A percentile compares a stretch with the other conserved stretches of the same genome.
Conservation (phyloP, 2,888 invertebrate species). For the Pelosia muscerda region DNA sequence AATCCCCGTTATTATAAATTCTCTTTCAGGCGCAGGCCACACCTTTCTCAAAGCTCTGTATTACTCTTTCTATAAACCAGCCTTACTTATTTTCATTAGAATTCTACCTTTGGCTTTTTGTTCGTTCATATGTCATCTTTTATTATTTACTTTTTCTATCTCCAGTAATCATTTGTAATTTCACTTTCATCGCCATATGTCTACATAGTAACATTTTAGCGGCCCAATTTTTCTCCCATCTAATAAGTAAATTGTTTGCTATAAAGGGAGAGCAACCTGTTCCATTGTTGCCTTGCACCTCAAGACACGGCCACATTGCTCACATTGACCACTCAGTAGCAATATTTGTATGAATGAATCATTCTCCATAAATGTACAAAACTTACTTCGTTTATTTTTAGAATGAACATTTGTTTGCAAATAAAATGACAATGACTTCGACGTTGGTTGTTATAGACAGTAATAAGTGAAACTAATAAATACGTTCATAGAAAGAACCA, state of each 20-base stretch:
- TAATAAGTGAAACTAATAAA: too few relatives aligned
- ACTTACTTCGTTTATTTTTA: constrained; percentile 22
- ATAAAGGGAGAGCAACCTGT: constrained; percentile 76
- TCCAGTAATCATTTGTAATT: background rate
- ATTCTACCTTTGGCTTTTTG: too few relatives aligned
- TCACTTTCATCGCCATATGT: background rate
- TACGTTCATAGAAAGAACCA: too few relatives aligned
- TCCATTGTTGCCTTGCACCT: constrained; percentile 70
- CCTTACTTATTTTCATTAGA: too few relatives aligned
- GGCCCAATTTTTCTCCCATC: constrained; percentile 65
- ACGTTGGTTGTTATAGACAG: background rate
- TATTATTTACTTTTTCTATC: too few relatives aligned
- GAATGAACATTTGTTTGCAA: constrained; percentile 6
- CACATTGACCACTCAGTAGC: constrained; percentile 51
- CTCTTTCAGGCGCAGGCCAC: too few relatives aligned
- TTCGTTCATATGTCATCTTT: too few relatives aligned
- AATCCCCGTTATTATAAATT: too few relatives aligned
- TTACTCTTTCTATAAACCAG: too few relatives aligned
- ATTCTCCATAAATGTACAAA: constrained; percentile 38
- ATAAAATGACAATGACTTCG: background rate
- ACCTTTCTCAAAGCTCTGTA: too few relatives aligned
- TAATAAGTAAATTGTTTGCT: constrained; percentile 84
- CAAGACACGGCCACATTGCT: constrained; percentile 59
- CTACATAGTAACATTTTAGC: constrained; percentile 61
- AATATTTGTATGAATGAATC: constrained; percentile 52